These are phyloP conservation scores for Atrichornis clamosus DNA, from an alignment of 2,113 vertebrate species.

Conservation along the genomic window DNA sequence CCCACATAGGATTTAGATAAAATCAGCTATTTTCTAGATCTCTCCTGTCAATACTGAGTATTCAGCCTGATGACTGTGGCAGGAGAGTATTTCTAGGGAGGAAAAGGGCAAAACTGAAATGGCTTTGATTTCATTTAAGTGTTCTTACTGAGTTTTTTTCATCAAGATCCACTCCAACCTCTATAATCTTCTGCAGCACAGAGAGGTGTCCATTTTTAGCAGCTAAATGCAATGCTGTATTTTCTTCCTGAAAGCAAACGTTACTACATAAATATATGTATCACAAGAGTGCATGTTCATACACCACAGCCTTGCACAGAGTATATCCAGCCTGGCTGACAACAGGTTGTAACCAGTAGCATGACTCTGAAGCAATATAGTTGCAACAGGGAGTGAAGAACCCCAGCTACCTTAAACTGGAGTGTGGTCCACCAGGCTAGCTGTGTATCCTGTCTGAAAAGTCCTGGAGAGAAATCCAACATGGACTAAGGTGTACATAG, in stretches of 20 bases:
- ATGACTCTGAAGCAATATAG: neutral
- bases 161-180: conserved; percentile 73
- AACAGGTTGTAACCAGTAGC: neutral
- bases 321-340: neutral
- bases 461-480: neutral
- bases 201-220: conserved; percentile 75
- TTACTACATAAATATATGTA: neutral
- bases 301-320: neutral
- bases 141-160: conserved; percentile 80
- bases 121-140: neutral
- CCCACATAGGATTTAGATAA: neutral
- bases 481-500: neutral
- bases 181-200: conserved; percentile 79
- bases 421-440: neutral
- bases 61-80: neutral
- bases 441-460: neutral
- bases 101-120: neutral
- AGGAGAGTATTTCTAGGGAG: neutral
- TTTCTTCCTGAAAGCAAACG: conserved; percentile 75
- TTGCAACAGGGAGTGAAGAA: neutral
- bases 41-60: neutral
- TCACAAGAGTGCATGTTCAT: neutral
- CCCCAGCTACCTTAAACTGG: neutral
- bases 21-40: neutral
- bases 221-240: conserved; percentile 84